Evolutionary conservation across 2,113 vertebrate species (phyloP).

Genomic region (Galeopterus variegatus): DNA sequence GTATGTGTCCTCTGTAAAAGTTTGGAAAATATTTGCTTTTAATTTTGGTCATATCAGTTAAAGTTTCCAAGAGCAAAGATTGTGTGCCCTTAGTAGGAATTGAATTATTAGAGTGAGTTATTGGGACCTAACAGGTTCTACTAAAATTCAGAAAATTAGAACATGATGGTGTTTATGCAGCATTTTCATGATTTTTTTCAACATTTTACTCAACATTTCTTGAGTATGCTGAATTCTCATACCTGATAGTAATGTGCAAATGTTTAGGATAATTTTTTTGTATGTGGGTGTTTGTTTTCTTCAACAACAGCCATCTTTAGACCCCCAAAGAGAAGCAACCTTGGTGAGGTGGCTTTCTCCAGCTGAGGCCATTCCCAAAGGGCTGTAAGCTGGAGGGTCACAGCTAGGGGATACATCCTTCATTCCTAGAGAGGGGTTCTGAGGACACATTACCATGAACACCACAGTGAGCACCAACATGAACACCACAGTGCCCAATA

Average conservation of each 20-base stretch:
- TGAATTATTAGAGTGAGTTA: background rate
- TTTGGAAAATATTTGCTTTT: slow-evolving; percentile 55
- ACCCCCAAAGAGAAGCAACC: background rate
- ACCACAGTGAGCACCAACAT: background rate
- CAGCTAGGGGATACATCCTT: background rate
- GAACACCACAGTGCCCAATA: no score
- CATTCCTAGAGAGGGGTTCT: background rate
- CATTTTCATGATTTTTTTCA: background rate
- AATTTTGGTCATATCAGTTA: background rate
- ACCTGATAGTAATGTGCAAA: fast-evolving
- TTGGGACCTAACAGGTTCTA: background rate
- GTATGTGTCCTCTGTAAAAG: background rate
- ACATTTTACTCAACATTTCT: background rate
- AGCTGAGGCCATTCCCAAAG: background rate
- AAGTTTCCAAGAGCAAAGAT: background rate
- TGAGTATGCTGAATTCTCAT: background rate
- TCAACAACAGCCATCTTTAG: no score
- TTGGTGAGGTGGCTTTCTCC: background rate
- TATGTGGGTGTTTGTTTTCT: background rate
- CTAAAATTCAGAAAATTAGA: background rate
- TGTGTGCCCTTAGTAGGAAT: background rate
- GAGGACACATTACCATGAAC: background rate
- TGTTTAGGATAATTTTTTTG: background rate
- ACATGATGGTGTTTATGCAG: fast-evolving
- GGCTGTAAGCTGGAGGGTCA: background rate